Conservation (phyloP, 2,888 invertebrate species). For the Agonum fuliginosum region DNA sequence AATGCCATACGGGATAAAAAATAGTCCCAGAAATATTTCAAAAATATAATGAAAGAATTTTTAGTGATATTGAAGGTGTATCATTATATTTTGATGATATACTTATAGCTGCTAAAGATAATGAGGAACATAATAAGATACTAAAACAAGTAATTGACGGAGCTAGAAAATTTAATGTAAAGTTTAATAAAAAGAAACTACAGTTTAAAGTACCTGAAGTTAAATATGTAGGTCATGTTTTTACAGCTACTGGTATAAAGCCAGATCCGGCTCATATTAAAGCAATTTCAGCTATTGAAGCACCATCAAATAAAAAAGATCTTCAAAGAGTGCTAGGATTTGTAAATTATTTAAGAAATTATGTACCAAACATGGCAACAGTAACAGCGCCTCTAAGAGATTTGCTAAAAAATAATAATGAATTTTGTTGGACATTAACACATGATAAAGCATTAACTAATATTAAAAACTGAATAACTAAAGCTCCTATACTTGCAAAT, state of each 20-base stretch:
- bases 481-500: neutral
- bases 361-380: neutral
- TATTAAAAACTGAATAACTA: neutral
- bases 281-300: neutral
- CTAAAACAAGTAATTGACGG: neutral
- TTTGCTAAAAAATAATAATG: neutral
- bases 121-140: constrained; percentile 7
- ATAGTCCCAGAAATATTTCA: too few species aligned
- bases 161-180: constrained; percentile 1
- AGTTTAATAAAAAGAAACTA: constrained; percentile 6
- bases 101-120: neutral
- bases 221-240: neutral
- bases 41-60: too few species aligned
- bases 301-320: neutral
- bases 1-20: too few species aligned
- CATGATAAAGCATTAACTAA: neutral
- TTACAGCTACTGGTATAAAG: neutral
- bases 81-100: too few species aligned
- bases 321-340: neutral
- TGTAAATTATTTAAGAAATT: neutral
- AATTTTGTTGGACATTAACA: neutral
- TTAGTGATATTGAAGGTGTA: too few species aligned
- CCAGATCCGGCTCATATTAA: neutral
- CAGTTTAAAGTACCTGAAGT: neutral
- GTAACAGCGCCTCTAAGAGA: neutral